A percentile compares a stretch with the other conserved stretches of the same genome.
Evolutionary conservation across 2,797 vertebrate species (phyloP).

Genomic region (Fundulus diaphanus): DNA sequence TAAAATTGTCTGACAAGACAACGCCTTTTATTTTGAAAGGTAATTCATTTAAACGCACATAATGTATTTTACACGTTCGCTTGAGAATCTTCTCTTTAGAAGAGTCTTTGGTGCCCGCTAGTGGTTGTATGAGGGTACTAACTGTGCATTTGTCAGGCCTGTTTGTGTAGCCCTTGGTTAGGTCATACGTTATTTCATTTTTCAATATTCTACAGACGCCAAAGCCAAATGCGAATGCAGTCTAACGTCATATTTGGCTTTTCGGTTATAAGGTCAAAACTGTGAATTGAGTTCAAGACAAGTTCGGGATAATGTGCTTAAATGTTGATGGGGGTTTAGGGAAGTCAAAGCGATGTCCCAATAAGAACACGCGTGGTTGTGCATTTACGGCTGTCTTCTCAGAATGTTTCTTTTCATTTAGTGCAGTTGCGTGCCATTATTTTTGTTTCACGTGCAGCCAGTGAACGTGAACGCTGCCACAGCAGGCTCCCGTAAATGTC

Average conservation of each 20-base stretch:
- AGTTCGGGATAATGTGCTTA: background rate
- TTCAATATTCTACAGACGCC: background rate
- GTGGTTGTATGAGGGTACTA: slow-evolving; percentile 16
- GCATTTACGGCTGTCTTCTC: background rate
- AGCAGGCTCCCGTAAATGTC: background rate
- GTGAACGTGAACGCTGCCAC: background rate
- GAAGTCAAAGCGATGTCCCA: background rate
- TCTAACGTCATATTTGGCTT: background rate
- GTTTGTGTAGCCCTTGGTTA: background rate
- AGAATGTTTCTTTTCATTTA: background rate
- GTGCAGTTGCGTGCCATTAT: background rate
- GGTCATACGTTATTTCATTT: background rate
- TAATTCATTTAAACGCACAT: too few species aligned
- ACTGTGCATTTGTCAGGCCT: background rate
- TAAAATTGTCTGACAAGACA: background rate
- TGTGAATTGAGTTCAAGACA: background rate
- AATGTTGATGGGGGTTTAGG: background rate
- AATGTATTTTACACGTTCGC: too few species aligned
- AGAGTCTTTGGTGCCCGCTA: slow-evolving; percentile 46
- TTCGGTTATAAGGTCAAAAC: background rate
- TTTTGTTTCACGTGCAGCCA: background rate
- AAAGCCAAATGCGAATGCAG: background rate
- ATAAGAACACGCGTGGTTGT: background rate
- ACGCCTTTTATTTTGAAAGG: background rate
- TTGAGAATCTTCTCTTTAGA: background rate